Evolutionary conservation across 2,113 vertebrate genomes (phyloP).

Genomic region (Mugil cephalus): DNA sequence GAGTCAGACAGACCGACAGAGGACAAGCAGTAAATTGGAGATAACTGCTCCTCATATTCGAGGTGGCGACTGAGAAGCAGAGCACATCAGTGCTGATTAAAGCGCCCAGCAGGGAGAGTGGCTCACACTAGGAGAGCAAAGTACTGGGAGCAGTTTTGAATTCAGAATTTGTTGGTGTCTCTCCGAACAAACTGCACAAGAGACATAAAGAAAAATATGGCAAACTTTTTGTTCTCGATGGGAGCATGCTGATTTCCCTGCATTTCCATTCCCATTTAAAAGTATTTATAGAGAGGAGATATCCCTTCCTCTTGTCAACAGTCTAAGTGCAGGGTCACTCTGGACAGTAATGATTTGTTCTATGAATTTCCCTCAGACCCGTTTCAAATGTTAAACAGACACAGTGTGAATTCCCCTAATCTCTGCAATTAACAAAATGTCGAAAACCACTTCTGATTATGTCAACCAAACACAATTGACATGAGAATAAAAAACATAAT

Average conservation of each 20-base stretch:
- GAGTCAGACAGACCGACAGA: slow-evolving; percentile 71
- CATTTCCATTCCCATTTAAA: background rate
- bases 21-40: slow-evolving; percentile 77
- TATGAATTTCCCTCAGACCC: background rate
- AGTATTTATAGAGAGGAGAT: background rate
- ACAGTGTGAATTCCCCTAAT: slow-evolving; percentile 1
- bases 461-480: background rate
- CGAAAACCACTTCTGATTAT: background rate
- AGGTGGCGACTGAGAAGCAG: slow-evolving; percentile 74
- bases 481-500: background rate
- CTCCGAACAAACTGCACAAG: slow-evolving; percentile 15
- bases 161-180: slow-evolving; percentile 57
- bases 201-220: slow-evolving; percentile 15
- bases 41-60: slow-evolving; percentile 77
- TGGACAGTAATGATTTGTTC: background rate
- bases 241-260: background rate
- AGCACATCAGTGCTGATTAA: slow-evolving; percentile 79
- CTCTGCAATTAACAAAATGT: background rate
- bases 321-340: background rate
- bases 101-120: slow-evolving; percentile 66
- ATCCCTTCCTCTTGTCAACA: slow-evolving; percentile 1
- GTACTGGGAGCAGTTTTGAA: slow-evolving; percentile 55
- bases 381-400: background rate
- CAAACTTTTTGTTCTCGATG: slow-evolving; percentile 10
- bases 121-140: slow-evolving; percentile 54